Percentiles rank a stretch among this genome's conserved stretches.
Conservation (phyloP, 2,797 vertebrate genomes). For the Pygocentrus nattereri region DNA sequence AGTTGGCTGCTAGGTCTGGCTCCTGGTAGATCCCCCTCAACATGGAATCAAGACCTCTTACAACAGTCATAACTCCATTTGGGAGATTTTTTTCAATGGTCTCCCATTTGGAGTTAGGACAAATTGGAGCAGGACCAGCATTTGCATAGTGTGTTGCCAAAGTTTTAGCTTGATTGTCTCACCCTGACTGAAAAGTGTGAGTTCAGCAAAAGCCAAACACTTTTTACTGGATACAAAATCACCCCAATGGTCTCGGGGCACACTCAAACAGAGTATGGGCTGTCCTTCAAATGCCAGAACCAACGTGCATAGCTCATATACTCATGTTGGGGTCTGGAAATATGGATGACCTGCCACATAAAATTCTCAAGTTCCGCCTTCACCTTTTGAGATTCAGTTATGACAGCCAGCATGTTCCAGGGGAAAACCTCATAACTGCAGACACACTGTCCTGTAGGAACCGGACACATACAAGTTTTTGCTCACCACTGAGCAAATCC, state of each 20-base stretch:
- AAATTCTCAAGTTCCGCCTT: constrained; percentile 35
- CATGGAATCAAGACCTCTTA: too few species aligned
- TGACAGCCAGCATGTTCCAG: too few species aligned
- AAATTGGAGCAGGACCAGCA: too few species aligned
- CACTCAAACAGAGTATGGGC: constrained; percentile 18
- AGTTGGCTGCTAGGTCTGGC: too few species aligned
- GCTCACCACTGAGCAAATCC: background rate
- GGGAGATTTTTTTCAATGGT: too few species aligned
- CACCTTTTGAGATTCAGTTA: constrained; percentile 11
- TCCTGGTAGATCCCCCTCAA: too few species aligned
- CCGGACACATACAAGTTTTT: background rate
- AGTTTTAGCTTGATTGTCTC: constrained; percentile 4
- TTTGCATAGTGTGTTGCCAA: too few species aligned
- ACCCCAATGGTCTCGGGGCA: constrained; percentile 2
- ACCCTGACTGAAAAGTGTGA: constrained; percentile 23
- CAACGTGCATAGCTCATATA: background rate
- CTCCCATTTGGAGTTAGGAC: constrained; percentile 26
- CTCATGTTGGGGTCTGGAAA: constrained; percentile 37
- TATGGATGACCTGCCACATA: constrained; percentile 36
- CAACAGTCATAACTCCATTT: too few species aligned
- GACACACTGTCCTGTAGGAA: too few species aligned
- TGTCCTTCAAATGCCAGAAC: background rate
- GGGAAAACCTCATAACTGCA: too few species aligned
- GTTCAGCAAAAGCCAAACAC: background rate
- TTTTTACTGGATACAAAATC: constrained; percentile 34